A percentile compares a stretch with the other conserved stretches of the same genome.
phyloP scores from a whole-genome alignment of 2,888 invertebrate species.

The Megastigmus dorsalis region DNA sequence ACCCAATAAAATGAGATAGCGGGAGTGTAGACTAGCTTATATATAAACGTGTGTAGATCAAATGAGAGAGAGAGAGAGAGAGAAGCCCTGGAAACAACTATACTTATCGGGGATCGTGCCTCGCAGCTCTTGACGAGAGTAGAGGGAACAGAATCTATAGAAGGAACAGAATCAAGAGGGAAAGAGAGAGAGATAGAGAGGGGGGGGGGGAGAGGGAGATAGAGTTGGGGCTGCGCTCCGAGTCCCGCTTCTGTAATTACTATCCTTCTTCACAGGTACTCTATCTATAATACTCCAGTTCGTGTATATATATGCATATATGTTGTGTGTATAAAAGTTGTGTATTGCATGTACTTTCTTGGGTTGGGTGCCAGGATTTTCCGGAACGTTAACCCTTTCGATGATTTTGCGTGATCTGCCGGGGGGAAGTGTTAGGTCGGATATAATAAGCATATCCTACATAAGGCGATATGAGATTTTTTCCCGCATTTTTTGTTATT shows the following conservation, averaged over 20 bases:
- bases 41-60: neutral
- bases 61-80: constrained; percentile 44
- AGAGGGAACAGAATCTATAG: neutral
- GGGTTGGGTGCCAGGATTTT: no score
- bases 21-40: constrained; percentile 63
- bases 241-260: constrained; percentile 73
- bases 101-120: constrained; percentile 74
- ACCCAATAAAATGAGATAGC: constrained; percentile 72
- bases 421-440: no score
- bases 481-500: no score
- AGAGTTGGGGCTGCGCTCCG: constrained; percentile 38
- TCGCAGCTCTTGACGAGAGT: constrained; percentile 64
- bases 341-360: neutral
- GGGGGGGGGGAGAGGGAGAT: neutral
- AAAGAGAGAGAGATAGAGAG: constrained; percentile 23
- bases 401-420: no score
- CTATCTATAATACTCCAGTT: constrained; percentile 24
- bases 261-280: constrained; percentile 62
- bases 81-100: constrained; percentile 73
- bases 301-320: neutral
- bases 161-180: neutral
- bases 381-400: no score
- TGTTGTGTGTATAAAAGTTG: neutral
- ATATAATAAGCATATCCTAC: no score
- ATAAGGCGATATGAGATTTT: no score